Percentiles rank a stretch among this genome's conserved stretches.
Conservation (phyloP, 2,113 vertebrate species). For the Okapia johnstoni region DNA sequence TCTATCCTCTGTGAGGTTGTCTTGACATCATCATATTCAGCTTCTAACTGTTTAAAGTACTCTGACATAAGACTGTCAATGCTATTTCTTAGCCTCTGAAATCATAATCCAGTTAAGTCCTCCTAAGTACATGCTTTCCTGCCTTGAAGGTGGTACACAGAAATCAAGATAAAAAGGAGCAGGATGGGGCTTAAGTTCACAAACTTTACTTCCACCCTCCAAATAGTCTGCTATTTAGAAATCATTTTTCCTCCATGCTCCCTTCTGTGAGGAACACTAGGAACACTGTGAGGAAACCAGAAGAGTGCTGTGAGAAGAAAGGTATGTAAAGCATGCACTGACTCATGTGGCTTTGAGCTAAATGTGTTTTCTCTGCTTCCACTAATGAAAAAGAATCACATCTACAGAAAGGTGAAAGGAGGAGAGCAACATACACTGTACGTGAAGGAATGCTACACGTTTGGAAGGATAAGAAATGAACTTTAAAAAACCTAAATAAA, state of each 20-base stretch:
- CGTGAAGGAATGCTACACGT: conserved; percentile 63
- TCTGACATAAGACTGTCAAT: neutral
- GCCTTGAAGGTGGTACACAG: neutral
- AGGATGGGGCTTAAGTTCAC: neutral
- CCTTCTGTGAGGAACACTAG: conserved; percentile 48
- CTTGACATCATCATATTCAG: neutral
- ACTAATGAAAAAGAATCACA: conserved; percentile 70
- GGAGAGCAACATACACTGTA: conserved; percentile 32
- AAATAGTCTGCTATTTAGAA: conserved; percentile 54
- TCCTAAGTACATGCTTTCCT: neutral
- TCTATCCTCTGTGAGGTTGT: neutral
- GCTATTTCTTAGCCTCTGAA: neutral
- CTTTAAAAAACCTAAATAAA: conserved; percentile 53
- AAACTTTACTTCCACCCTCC: neutral
- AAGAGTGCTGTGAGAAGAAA: conserved; percentile 45
- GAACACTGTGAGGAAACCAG: conserved; percentile 1
- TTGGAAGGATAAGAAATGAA: conserved; percentile 49
- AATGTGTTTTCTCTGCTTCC: conserved; percentile 64
- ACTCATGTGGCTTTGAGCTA: conserved; percentile 65
- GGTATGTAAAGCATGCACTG: conserved; percentile 68
- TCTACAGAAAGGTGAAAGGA: conserved; percentile 36
- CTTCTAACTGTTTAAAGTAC: neutral
- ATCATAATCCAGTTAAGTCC: neutral
- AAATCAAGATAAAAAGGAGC: neutral
- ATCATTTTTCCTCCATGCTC: conserved; percentile 24